Conservation (phyloP, 2,888 invertebrate genomes). For the Sinohyriopsis cumingii region DNA sequence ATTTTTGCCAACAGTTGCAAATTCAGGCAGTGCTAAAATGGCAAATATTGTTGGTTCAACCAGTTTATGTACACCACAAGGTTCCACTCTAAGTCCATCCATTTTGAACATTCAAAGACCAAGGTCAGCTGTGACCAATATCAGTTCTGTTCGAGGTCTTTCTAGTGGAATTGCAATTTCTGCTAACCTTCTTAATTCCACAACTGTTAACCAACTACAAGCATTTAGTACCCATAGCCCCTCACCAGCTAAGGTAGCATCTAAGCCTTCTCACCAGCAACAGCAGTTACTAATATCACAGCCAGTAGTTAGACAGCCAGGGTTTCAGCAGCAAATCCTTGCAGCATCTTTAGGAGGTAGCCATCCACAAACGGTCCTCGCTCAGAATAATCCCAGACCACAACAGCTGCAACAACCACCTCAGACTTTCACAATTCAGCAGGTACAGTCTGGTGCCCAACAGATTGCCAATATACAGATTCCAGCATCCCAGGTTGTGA, state of each 20-base stretch:
- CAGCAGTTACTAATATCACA: constrained; percentile 5
- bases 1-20: too few species aligned
- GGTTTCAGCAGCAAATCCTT: background rate
- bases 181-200: constrained; percentile 35
- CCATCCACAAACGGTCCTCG: background rate
- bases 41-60: too few species aligned
- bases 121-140: too few species aligned
- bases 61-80: too few species aligned
- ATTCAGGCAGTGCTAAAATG: too few species aligned
- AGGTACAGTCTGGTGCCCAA: constrained; percentile 5
- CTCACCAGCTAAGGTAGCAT: constrained; percentile 7
- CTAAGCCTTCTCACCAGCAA: background rate
- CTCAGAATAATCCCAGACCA: constrained; percentile 9
- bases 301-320: background rate
- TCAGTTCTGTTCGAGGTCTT: constrained; percentile 14
- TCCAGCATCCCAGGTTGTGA: background rate
- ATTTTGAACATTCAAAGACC: too few species aligned
- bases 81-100: too few species aligned
- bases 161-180: constrained; percentile 35
- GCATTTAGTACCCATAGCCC: too few species aligned
- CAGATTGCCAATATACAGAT: constrained; percentile 7
- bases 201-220: too few species aligned
- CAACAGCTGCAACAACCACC: constrained; percentile 7
- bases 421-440: background rate
- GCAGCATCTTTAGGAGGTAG: background rate